phyloP scores from a whole-genome alignment of 2,888 invertebrate species.

The Ernsta delagoae region DNA sequence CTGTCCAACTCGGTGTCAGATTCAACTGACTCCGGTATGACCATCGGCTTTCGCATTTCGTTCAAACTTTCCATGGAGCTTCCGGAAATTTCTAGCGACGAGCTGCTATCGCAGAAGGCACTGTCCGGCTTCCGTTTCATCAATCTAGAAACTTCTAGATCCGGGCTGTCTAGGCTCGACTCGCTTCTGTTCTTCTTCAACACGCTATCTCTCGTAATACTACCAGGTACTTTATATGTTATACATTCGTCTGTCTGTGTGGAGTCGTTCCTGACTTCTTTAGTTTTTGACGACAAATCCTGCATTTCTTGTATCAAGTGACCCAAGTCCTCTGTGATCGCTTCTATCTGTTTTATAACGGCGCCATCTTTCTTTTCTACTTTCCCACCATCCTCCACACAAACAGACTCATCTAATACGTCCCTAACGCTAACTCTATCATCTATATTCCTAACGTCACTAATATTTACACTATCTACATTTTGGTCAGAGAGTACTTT shows the following conservation, averaged over 20 bases:
- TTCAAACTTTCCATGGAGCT: constrained; percentile 81
- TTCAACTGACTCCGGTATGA: constrained; percentile 53
- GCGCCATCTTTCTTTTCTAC: constrained; percentile 52
- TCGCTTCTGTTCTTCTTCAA: constrained; percentile 82
- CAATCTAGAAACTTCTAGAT: constrained; percentile 78
- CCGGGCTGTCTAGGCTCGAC: constrained; percentile 81
- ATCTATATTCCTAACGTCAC: constrained; percentile 10
- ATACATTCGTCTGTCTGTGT: constrained; percentile 49
- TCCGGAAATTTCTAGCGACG: constrained; percentile 78
- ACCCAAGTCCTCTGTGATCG: constrained; percentile 72
- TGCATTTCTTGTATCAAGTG: constrained; percentile 72
- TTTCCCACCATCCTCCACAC: constrained; percentile 44
- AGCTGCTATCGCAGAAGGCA: constrained; percentile 76
- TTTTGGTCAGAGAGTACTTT: constrained; percentile 58
- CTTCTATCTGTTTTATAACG: constrained; percentile 65
- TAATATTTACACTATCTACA: constrained; percentile 47
- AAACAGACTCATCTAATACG: constrained; percentile 11
- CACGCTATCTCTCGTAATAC: constrained; percentile 60
- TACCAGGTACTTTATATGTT: constrained; percentile 66
- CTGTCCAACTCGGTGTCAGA: constrained; percentile 62
- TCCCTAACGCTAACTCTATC: constrained; percentile 10
- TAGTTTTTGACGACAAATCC: constrained; percentile 59
- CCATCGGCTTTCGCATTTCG: constrained; percentile 45
- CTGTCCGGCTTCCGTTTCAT: constrained; percentile 71
- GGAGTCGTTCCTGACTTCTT: constrained; percentile 50